Conservation (phyloP, 2,113 vertebrate species). For the Oreocharis arfaki region DNA sequence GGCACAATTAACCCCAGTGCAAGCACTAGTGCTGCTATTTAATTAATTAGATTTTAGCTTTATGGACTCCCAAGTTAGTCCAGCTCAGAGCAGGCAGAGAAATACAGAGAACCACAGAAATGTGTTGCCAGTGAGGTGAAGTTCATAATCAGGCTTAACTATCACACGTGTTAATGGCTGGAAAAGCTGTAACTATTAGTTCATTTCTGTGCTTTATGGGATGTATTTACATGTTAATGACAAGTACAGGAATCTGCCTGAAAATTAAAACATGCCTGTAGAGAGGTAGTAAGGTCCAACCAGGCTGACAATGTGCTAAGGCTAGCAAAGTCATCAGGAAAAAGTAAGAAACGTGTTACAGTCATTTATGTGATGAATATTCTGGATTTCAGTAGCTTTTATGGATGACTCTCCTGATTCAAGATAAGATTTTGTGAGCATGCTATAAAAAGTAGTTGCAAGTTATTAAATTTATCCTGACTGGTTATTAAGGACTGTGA, state of each 20-base stretch:
- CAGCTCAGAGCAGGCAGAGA: neutral
- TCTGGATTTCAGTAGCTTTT: neutral
- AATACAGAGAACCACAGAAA: neutral
- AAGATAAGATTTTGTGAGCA: neutral
- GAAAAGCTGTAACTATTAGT: constrained; percentile 36
- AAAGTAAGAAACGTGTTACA: neutral
- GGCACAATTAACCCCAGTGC: neutral
- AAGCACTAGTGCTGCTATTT: neutral
- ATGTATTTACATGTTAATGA: constrained; percentile 55
- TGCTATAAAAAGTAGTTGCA: neutral
- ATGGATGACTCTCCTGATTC: neutral
- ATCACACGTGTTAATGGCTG: constrained; percentile 8
- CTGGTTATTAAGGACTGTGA: neutral
- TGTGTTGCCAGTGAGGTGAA: neutral
- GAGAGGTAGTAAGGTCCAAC: neutral
- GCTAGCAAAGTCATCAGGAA: neutral
- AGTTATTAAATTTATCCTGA: neutral
- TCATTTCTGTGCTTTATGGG: constrained; percentile 41
- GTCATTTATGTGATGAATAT: neutral
- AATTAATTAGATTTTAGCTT: neutral
- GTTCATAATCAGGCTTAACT: constrained; percentile 8
- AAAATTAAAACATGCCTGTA: neutral
- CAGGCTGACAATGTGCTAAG: neutral
- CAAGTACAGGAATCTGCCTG: neutral
- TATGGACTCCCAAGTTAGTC: neutral